Evolutionary conservation across 2,113 vertebrate species (phyloP), one percentile per base, ranked within the genome.

Genomic region (Motacilla alba): DNA sequence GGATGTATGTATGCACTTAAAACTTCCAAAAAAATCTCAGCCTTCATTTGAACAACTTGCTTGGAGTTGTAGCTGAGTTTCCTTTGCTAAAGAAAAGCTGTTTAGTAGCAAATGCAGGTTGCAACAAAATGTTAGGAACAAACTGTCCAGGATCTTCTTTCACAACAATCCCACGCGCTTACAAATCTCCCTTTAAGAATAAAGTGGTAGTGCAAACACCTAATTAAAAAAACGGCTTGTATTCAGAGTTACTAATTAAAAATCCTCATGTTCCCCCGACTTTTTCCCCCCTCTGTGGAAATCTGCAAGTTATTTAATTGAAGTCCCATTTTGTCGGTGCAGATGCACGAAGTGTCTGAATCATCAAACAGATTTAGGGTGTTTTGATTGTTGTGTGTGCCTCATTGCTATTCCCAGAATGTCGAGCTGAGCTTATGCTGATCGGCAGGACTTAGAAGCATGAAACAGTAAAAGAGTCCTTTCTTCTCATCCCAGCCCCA

Each of bases 391-490:
- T 97, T 97, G 97, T 97, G 97, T 89, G 96, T 58, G 89, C 97
- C 97, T 98, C 98, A 98, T 98, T 98, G 98, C 98, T 98, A 98
- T 98, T 98, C 98, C 95, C 97, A 93, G 97, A 98, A 98, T 98
- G 98, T 98, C 97, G 96, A 97, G 97, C 95, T 92, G 94, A 97
- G 98, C 97, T 98, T 97, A 97, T 97, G 98, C 97, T 98, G 97
- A 98, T 98, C 96, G 96, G 98, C 96, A 98, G 96, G 97, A 98
- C 97, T 98, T 96, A 98, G 98, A 97, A 96, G 98, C 98, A 97
- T 97, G 97, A 97, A 98, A 97, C 97, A 97, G 97, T 97, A 97
- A 98, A 98, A 97, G 97, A 96, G 97, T 90, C 97, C 97, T 98
- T 98, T 98, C 98, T 98, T 98, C 97, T 98, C 95, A 95, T 96